A percentile compares a stretch with the other conserved stretches of the same genome.
phyloP scores from a whole-genome alignment of 2,888 invertebrate genomes.

The Erebia palarica region DNA sequence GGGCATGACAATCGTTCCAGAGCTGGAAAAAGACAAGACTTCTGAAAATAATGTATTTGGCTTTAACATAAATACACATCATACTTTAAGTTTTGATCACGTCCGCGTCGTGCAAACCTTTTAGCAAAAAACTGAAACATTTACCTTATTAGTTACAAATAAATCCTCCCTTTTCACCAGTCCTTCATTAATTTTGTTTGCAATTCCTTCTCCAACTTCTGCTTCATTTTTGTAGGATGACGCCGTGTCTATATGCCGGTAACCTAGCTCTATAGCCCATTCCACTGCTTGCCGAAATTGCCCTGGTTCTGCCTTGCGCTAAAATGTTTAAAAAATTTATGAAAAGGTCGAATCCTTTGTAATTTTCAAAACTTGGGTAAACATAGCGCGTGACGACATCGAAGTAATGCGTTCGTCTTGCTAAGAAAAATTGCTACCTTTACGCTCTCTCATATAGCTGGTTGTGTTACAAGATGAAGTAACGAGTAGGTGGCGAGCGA shows the following conservation, averaged over 20 bases:
- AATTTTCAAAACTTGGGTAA: background rate
- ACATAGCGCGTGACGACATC: too few species aligned
- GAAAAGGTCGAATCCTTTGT: background rate
- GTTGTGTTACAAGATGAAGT: too few species aligned
- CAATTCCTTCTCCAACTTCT: conserved; percentile 75
- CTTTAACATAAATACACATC: too few species aligned
- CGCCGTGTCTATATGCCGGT: conserved; percentile 81
- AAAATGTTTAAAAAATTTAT: conserved; percentile 28
- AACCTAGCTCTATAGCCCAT: conserved; percentile 76
- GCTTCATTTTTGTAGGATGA: conserved; percentile 74
- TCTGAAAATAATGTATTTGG: too few species aligned
- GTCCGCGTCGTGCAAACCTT: too few species aligned
- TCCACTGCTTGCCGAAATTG: conserved; percentile 71
- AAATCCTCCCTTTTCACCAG: conserved; percentile 73
- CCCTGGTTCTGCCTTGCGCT: conserved; percentile 65
- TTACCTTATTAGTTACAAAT: conserved; percentile 81
- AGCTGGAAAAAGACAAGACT: conserved; percentile 52
- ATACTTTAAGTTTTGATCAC: too few species aligned
- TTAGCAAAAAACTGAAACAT: background rate
- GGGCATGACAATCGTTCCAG: conserved; percentile 82
- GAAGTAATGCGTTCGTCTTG: too few species aligned
- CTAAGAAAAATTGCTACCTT: too few species aligned
- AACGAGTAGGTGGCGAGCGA: too few species aligned
- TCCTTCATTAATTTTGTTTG: conserved; percentile 72
- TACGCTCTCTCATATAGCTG: too few species aligned